phyloP scores from a whole-genome alignment of 2,888 invertebrate species.

The Thalpophila matura region DNA sequence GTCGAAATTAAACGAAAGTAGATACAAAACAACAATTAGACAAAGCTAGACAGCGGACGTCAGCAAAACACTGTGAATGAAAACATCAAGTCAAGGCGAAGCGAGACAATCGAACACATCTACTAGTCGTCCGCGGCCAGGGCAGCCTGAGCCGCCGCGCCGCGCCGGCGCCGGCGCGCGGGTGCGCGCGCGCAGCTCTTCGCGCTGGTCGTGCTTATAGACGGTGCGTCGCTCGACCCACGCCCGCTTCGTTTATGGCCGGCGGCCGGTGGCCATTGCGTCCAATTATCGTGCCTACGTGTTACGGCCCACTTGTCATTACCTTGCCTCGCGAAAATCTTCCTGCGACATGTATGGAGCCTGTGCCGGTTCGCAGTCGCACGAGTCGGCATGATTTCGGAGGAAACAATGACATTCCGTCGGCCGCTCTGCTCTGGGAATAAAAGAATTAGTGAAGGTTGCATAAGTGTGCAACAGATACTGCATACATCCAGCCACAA shows the following conservation, averaged over 20 bases:
- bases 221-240: conserved; percentile 86
- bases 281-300: conserved; percentile 89
- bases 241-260: conserved; percentile 84
- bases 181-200: conserved; percentile 66
- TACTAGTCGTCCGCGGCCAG: conserved; percentile 71
- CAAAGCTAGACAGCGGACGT: conserved; percentile 73
- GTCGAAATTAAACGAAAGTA: conserved; percentile 76
- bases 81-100: conserved; percentile 79
- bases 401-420: conserved; percentile 60
- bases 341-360: conserved; percentile 77
- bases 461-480: conserved; percentile 23
- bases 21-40: conserved; percentile 70
- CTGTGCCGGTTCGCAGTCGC: conserved; percentile 57
- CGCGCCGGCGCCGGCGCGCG: conserved; percentile 44
- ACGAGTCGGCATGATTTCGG: conserved; percentile 57
- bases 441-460: conserved; percentile 24
- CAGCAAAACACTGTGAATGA: conserved; percentile 87
- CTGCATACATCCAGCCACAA: conserved; percentile 23
- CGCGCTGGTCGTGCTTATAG: conserved; percentile 74
- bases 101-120: conserved; percentile 80
- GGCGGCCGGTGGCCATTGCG: conserved; percentile 85
- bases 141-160: conserved; percentile 65
- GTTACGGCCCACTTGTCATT: conserved; percentile 87
- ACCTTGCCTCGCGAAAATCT: conserved; percentile 84
- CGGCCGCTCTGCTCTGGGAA: conserved; percentile 41